Conservation (phyloP, 2,797 vertebrate species). For the Falco berigora region DNA sequence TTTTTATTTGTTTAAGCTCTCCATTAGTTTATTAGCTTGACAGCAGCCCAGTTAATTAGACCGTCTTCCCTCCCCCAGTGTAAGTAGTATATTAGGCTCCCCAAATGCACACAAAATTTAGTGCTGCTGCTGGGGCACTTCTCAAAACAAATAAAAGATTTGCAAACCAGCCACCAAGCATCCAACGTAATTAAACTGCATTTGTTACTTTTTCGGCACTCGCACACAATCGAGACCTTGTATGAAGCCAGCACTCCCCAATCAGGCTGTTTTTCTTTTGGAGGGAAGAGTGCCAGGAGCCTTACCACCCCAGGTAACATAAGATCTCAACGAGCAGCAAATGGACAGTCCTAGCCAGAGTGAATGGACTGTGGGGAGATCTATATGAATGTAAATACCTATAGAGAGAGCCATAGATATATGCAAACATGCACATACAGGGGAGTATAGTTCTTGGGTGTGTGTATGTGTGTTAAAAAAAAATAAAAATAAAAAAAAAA, state of each 20-base stretch:
- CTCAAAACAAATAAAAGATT: constrained; percentile 82
- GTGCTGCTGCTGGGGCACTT: constrained; percentile 66
- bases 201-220: constrained; percentile 75
- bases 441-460: constrained; percentile 10
- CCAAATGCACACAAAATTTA: constrained; percentile 73
- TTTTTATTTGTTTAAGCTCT: constrained; percentile 69
- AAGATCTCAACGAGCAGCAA: constrained; percentile 67
- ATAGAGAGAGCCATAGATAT: neutral
- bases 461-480: too few species aligned
- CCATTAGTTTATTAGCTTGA: constrained; percentile 73
- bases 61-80: constrained; percentile 64
- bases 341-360: constrained; percentile 65
- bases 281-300: constrained; percentile 72
- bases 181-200: constrained; percentile 79
- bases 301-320: constrained; percentile 68
- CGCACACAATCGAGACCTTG: constrained; percentile 76
- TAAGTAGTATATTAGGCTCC: constrained; percentile 63
- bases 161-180: constrained; percentile 76
- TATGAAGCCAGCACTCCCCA: constrained; percentile 63
- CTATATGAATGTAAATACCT: neutral
- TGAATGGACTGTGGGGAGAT: constrained; percentile 57
- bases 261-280: constrained; percentile 73
- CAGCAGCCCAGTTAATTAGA: constrained; percentile 72
- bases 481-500: neutral
- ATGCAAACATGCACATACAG: constrained; percentile 29